These are phyloP conservation scores for Microcebus ravelobensis DNA, from an alignment of 2,113 vertebrate species.

Conservation along the genomic window DNA sequence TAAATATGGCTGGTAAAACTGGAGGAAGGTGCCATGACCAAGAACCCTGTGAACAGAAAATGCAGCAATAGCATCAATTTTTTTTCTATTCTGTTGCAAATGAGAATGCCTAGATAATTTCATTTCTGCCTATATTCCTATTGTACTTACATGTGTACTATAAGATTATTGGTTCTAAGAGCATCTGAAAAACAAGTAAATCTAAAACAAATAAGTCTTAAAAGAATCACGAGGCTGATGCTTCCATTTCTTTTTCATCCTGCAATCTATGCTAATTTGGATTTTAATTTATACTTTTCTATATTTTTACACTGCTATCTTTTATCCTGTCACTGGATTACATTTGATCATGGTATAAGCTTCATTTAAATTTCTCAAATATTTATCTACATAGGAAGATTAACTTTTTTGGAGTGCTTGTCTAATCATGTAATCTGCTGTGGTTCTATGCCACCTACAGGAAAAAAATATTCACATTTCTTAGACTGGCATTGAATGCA, in stretches of 20 bases:
- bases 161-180: not conserved
- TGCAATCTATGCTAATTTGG: not conserved
- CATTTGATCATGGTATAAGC: not conserved
- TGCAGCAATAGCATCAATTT: not conserved
- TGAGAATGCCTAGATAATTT: not conserved
- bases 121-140: not conserved
- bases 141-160: not conserved
- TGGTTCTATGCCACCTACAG: not conserved
- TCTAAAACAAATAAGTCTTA: not conserved
- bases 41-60: not conserved
- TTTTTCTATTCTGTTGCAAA: not conserved
- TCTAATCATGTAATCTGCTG: not conserved
- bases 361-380: constrained; percentile 24
- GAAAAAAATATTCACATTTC: not conserved
- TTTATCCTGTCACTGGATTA: constrained; percentile 12
- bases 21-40: not conserved
- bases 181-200: not conserved
- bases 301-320: not conserved
- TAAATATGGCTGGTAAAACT: not conserved
- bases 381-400: not conserved
- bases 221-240: not conserved
- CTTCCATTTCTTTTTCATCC: not conserved
- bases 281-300: not conserved
- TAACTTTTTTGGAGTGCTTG: not conserved
- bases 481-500: not conserved